Evolutionary conservation across 2,888 invertebrate species (phyloP).

Genomic region (Choristoneura rosaceana): DNA sequence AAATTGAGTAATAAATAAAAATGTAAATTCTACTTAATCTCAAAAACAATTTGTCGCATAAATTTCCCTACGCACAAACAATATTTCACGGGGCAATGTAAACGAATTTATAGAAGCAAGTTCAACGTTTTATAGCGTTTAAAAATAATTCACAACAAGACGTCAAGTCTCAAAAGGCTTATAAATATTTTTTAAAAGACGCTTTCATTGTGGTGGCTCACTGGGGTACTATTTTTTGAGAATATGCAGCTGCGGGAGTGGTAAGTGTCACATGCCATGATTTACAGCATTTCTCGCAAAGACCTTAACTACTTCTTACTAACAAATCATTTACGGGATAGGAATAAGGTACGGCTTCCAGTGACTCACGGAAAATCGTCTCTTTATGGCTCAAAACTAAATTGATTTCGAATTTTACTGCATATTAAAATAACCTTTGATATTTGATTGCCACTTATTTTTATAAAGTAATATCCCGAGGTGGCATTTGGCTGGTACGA

Average conservation of each 20-base stretch:
- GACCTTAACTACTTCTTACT: conserved; percentile 68
- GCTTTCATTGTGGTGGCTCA: conserved; percentile 49
- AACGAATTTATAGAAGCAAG: conserved; percentile 45
- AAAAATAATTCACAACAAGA: conserved; percentile 45
- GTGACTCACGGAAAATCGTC: conserved; percentile 72
- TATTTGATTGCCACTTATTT: conserved; percentile 74
- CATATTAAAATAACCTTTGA: conserved; percentile 82
- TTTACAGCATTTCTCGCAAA: conserved; percentile 78
- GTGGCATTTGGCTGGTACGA: conserved; percentile 44
- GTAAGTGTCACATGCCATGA: conserved; percentile 73
- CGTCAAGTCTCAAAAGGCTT: conserved; percentile 42
- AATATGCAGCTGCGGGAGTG: conserved; percentile 68
- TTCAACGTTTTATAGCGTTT: conserved; percentile 43
- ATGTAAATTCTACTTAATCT: conserved; percentile 21
- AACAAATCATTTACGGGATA: conserved; percentile 74
- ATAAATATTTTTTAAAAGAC: conserved; percentile 49
- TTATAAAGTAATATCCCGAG: conserved; percentile 56
- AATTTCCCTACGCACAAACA: conserved; percentile 39
- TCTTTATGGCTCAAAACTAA: conserved; percentile 75
- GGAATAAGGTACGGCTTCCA: conserved; percentile 57
- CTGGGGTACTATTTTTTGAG: conserved; percentile 65
- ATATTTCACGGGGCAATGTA: conserved; percentile 42
- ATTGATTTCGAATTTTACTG: conserved; percentile 82
- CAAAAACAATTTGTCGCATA: conserved; percentile 37
- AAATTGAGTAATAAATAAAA: conserved; percentile 27